Conservation (phyloP, 2,797 vertebrate species). For the Hirundo rustica region DNA sequence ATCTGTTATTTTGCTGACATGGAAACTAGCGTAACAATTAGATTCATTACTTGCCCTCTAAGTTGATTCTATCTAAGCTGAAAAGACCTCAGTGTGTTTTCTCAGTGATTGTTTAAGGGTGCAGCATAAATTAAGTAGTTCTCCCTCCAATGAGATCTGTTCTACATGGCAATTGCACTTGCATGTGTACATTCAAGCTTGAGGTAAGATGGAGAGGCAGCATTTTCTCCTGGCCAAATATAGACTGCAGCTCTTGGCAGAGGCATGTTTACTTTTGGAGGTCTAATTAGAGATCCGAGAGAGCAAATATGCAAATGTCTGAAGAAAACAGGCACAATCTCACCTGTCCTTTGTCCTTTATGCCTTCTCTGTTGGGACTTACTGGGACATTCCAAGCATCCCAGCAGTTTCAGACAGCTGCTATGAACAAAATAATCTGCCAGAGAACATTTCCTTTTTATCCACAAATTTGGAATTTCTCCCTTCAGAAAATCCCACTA, state of each 20-base stretch:
- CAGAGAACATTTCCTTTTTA: conserved; percentile 32
- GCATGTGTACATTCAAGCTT: background rate
- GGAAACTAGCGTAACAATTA: conserved; percentile 72
- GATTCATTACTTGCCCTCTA: conserved; percentile 67
- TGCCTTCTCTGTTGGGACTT: background rate
- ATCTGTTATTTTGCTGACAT: conserved; percentile 80
- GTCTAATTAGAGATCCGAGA: background rate
- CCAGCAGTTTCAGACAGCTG: conserved; percentile 35
- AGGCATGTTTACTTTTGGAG: background rate
- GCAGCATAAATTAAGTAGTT: conserved; percentile 38
- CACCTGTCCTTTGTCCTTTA: conserved; percentile 29
- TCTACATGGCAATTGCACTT: background rate
- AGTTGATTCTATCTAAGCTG: conserved; percentile 57
- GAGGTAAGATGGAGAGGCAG: background rate
- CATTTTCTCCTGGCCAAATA: background rate
- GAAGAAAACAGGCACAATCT: background rate
- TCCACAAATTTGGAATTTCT: conserved; percentile 32
- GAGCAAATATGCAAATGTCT: background rate
- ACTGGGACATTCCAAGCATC: conserved; percentile 6
- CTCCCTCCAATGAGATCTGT: background rate
- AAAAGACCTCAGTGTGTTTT: conserved; percentile 47
- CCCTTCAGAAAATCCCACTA: conserved; percentile 14
- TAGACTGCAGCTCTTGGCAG: background rate
- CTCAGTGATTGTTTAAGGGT: conserved; percentile 7
- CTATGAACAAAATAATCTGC: conserved; percentile 15